A percentile compares a stretch with the other conserved stretches of the same genome.
These are phyloP conservation scores for Caerostris darwini DNA, from an alignment of 1,140 invertebrate species.

Conservation along the genomic window DNA sequence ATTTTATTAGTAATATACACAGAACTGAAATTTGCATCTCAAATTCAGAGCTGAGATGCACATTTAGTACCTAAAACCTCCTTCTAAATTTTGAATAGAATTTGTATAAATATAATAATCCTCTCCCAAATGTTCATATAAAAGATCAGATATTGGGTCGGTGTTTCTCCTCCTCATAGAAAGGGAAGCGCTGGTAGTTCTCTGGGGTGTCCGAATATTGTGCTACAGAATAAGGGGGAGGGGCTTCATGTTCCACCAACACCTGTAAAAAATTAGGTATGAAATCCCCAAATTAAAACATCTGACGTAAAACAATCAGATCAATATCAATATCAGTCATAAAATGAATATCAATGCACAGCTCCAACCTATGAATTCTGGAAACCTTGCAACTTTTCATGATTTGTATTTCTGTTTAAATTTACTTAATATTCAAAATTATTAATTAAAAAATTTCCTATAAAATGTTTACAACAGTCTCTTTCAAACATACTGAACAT, in stretches of 20 bases:
- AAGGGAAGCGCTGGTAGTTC: constrained; percentile 62
- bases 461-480: too few relatives aligned
- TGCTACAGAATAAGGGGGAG: constrained; percentile 66
- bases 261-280: constrained; percentile 23
- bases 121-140: background rate
- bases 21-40: too few relatives aligned
- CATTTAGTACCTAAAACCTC: background rate
- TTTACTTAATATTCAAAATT: too few relatives aligned
- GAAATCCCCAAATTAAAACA: too few relatives aligned
- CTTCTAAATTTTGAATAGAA: background rate
- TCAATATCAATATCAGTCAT: background rate
- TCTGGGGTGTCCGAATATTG: constrained; percentile 57
- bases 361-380: background rate
- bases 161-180: constrained; percentile 59
- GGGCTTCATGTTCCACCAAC: constrained; percentile 46
- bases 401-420: background rate
- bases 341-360: background rate
- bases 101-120: constrained; percentile 19
- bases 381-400: background rate
- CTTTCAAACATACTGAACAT: too few relatives aligned
- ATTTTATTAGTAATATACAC: too few relatives aligned
- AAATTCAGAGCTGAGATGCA: too few relatives aligned
- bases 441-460: too few relatives aligned
- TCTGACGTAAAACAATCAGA: too few relatives aligned
- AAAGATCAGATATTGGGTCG: background rate